Evolutionary conservation across 1,140 invertebrate genomes (phyloP).

Genomic region (Orius laevigatus): DNA sequence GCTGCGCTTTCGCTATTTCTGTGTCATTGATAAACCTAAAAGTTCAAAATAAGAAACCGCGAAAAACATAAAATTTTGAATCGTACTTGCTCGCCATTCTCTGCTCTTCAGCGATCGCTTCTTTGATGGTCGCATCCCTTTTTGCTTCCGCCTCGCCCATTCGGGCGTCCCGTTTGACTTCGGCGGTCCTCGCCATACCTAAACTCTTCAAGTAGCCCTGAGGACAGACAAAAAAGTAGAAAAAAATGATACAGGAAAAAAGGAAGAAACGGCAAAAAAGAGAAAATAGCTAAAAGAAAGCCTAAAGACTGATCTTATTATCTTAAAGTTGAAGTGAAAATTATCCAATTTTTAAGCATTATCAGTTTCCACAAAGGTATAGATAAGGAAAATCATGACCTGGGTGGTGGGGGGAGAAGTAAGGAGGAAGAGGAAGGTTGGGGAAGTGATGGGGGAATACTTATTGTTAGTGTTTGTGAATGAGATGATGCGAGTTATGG

Average conservation of each 20-base stretch:
- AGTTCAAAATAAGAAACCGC: slow-evolving; percentile 7
- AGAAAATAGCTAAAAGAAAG: not conserved
- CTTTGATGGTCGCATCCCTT: slow-evolving; percentile 73
- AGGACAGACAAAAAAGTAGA: slow-evolving; percentile 23
- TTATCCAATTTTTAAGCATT: too few relatives aligned
- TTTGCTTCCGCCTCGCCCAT: slow-evolving; percentile 92
- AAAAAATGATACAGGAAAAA: not conserved
- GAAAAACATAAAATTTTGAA: slow-evolving; percentile 1
- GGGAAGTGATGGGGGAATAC: too few relatives aligned
- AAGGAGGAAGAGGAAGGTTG: too few relatives aligned
- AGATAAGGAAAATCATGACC: too few relatives aligned
- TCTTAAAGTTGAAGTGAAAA: slow-evolving; percentile 1
- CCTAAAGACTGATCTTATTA: not conserved
- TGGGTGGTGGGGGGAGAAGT: too few relatives aligned
- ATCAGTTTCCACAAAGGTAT: too few relatives aligned
- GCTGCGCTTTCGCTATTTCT: slow-evolving; percentile 87
- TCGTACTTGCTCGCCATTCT: slow-evolving; percentile 58
- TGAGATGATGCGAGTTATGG: too few relatives aligned
- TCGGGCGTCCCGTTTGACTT: slow-evolving; percentile 89
- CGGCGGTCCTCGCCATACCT: slow-evolving; percentile 89
- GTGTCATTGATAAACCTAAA: slow-evolving; percentile 76
- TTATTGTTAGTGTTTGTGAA: too few relatives aligned
- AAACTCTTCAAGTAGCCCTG: slow-evolving; percentile 89
- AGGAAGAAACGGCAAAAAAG: too few relatives aligned
- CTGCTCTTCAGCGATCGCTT: slow-evolving; percentile 91